Base-by-base conservation (phyloP, 1,140 invertebrate species). In the Musca domestica region DNA sequence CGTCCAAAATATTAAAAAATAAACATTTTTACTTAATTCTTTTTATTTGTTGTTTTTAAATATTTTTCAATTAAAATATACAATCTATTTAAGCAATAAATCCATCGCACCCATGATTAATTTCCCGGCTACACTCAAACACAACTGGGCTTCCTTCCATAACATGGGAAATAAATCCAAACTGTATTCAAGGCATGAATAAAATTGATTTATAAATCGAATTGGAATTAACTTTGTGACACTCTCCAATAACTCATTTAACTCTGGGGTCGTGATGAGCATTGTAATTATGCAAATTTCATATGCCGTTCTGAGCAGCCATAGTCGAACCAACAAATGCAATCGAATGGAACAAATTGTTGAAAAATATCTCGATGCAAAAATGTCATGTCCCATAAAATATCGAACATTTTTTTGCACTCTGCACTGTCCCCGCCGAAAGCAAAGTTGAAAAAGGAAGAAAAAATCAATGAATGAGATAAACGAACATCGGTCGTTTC, bases 31-130 rank as follows among this genome's bases (percentile, higher is more conserved):
- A n/a, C n/a, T n/a, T 6, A 5, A 51, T 51, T 51, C 15, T 49
- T 54, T 54, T 54, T 25, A 23, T 54, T 20, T 54, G 22, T 12
- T 20, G 22, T 54, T 54, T 54, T 54, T 54, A 54, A 54, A 54
- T 54, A 12, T 23, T 25, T 54, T 9, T 12, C 52, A 15, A 54
- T 54, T 54, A 54, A 41, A 41, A 41, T 41, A 41, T 41, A 41
- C 34, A 74, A 67, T 73, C 74, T 74, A 74, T 70, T 73, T 72
- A 70, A 63, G 68, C 14, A 20, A 64, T 49, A 64, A 48, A 71
- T 67, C 61, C 52, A 66, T 47, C 64, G 51, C 5, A 15, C 66
- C 54, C 46, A 66, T 25, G 27, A 69, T 30, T 54, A 54, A 48
- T 27, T 41, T 46, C 65, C 22, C 56, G 10, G 30, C 25, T 52